Evolutionary conservation across 2,797 vertebrate genomes (phyloP), one percentile per base, ranked within the genome.

Genomic region (Pantherophis vulpinus): DNA sequence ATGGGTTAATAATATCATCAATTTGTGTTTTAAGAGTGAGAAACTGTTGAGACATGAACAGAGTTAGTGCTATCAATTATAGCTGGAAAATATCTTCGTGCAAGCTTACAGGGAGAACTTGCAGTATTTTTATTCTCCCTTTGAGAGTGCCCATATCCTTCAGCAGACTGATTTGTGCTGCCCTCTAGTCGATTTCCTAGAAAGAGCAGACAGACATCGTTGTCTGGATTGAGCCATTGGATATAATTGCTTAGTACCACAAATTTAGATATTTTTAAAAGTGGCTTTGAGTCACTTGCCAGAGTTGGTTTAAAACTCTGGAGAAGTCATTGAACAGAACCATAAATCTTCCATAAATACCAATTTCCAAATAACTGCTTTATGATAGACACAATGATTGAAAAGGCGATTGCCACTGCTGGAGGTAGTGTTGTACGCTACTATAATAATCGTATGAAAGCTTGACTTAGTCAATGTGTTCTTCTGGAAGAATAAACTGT

Each of bases 301-400:
- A 89, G 0, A 90, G 93, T 94, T 86, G 88, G 51, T 37, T 87
- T 90, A 1, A 12, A 23, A 91, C 47, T 59, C 79, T 27, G 59
- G 92, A 51, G 63, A 93, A 25, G 74, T 32, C 93, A 74, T 63
- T 94, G 61, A 92, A 42, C 74, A 47, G 42, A 63, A 96, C 58
- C 37, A 88, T 61, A 92, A 95, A 93, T 86, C 90, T 95, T 83
- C 60, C 91, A 90, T 90, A 88, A 70, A 86, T 86, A 42, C 59
- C 54, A 60, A 20, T 92, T 66, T 88, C 86, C 89, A 91, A 91
- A 42, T 13, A 89, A 32, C 29, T 88, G 51, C 25, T 70, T 88
- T 90, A 29, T 66, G 89, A 10, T 74, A 89, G 83, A 66, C 55
- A n/a, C 90, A 79, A 88, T 83, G 54, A 91, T 90, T 86, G 86